A percentile compares a stretch with the other conserved stretches of the same genome.
These are phyloP conservation scores for Bombus ignitus DNA, from an alignment of 1,140 invertebrate species.

Conservation along the genomic window DNA sequence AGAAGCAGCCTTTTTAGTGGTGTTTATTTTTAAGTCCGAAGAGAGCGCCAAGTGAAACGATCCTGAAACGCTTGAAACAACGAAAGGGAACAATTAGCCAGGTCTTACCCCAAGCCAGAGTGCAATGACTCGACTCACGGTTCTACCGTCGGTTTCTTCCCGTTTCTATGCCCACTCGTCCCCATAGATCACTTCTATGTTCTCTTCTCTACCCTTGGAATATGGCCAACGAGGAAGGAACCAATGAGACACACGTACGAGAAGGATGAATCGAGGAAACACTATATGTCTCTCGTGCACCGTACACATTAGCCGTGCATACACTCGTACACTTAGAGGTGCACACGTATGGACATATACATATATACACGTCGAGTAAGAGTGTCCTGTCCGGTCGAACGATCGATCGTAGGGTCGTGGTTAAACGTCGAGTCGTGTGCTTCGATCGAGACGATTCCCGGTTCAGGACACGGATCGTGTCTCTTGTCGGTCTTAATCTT, in stretches of 20 bases:
- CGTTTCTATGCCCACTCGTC: constrained; percentile 21
- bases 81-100: constrained; percentile 24
- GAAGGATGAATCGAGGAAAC: not conserved
- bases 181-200: constrained; percentile 2
- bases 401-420: not conserved
- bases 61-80: not conserved
- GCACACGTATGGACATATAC: not conserved
- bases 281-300: not conserved
- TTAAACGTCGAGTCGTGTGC: too few species aligned
- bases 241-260: not conserved
- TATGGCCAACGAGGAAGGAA: not conserved
- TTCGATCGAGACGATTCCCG: constrained; percentile 9
- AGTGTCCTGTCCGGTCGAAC: constrained; percentile 1
- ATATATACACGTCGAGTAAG: not conserved
- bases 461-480: not conserved
- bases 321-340: constrained; percentile 10
- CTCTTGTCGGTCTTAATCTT: not conserved
- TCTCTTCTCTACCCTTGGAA: not conserved
- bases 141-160: constrained; percentile 9
- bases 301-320: constrained; percentile 30
- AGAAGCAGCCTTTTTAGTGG: too few species aligned
- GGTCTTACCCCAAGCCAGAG: constrained; percentile 5
- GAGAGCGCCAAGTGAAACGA: not conserved
- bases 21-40: not conserved
- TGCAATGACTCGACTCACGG: constrained; percentile 49